Evolutionary conservation across 1,140 invertebrate genomes (phyloP), one percentile per base, ranked within the genome.

Genomic region (Doryteuthis pealeii): DNA sequence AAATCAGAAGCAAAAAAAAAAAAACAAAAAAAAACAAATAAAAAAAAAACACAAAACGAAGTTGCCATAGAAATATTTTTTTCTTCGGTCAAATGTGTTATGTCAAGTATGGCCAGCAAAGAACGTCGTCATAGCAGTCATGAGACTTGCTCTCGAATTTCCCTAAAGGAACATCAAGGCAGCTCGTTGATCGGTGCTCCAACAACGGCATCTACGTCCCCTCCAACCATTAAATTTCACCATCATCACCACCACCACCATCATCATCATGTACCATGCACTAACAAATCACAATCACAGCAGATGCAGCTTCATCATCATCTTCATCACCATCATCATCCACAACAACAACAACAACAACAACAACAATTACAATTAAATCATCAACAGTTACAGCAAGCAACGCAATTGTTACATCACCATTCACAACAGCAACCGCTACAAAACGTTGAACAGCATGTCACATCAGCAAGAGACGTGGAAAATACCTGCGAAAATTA

Each of bases 281-380:
- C 18, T 4, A 18, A 58, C 18, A n/a, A 58, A 28, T 4, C 18
- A 28, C 54, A 58, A 28, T 28, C 18, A 6, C 26, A 58, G 54
- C 54, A 58, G 15, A 18, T n/a, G 54, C 54, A 58, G 15, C 54
- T n/a, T n/a, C 54, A 58, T 18, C 54, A 58, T 4, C 54, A 58
- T 18, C 54, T n/a, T 18, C 54, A 58, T n/a, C 54, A 58, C 18
- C 54, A 58, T n/a, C 54, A 58, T 58, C 54, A 58, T 58, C 54
- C 3, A 58, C 18, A 58, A 58, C 54, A 58, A 58, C 54, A 58
- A 28, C 54, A 58, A 28, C 54, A 58, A 28, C 54, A 58, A 58
- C 54, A 49, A 49, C 45, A 58, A 28, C 54, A 58, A 15, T 28
- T n/a, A 28, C 54, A 58, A 58, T 28, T n/a, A 58, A 2, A 58